Percentiles rank a stretch among this genome's conserved stretches.
These are phyloP conservation scores for Enteromius fasciolatus DNA, from an alignment of 2,797 vertebrate genomes.

Conservation along the genomic window DNA sequence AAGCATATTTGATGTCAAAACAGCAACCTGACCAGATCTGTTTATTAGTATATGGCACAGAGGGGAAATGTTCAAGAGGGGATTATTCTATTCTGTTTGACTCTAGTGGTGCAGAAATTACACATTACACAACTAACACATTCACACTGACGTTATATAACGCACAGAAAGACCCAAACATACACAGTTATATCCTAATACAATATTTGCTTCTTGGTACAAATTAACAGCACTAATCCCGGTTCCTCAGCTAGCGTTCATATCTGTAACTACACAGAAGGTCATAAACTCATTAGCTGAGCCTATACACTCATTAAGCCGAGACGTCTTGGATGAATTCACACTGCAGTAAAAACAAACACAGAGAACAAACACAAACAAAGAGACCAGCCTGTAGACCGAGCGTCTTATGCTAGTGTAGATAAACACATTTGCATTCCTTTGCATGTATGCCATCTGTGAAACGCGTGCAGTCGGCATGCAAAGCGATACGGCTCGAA, in stretches of 20 bases:
- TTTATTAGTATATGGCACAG: not conserved
- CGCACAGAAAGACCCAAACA: not conserved
- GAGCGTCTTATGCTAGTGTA: conserved; percentile 11
- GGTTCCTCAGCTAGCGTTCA: not conserved
- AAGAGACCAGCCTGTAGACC: conserved; percentile 38
- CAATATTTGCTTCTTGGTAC: not conserved
- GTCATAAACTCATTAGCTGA: conserved; percentile 18
- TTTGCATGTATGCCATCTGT: conserved; percentile 36
- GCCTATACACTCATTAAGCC: conserved; percentile 21
- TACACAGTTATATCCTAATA: not conserved
- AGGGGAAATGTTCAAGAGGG: not conserved
- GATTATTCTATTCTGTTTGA: not conserved
- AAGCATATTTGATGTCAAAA: not conserved
- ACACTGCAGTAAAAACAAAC: conserved; percentile 23
- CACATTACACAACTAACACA: not conserved
- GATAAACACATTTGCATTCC: conserved; percentile 40
- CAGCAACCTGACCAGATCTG: not conserved
- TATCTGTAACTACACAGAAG: conserved; percentile 18
- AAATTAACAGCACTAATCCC: not conserved
- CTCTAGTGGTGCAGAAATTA: not conserved
- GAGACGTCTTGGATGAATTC: conserved; percentile 25
- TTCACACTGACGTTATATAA: conserved; percentile 1
- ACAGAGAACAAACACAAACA: conserved; percentile 26
- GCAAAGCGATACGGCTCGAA: conserved; percentile 32
- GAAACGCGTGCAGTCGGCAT: conserved; percentile 16